Base-by-base conservation (phyloP, 1,140 invertebrate species). In the Dendrolimus kikuchii region DNA sequence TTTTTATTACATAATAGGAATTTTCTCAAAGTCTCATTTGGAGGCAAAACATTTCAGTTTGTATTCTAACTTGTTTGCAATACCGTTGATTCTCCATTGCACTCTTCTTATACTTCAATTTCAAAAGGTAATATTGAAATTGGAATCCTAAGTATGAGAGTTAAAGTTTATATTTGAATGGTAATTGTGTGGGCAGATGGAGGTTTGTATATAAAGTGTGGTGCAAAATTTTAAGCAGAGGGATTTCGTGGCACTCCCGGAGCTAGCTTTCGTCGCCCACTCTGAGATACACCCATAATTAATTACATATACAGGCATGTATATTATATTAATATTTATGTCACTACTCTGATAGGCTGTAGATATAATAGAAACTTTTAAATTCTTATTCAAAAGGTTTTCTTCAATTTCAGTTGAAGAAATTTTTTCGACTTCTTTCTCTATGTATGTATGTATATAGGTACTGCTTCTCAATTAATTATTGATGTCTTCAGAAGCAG, bases 1-100 rank as follows among this genome's bases (percentile, higher is more conserved):
- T 84, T 84, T 84, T 84, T 81, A 84, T 86, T 86, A 86, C 81
- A 86, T 86, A 84, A 81, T 79, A 74, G 74, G 77, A 72, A 71
- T 82, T 81, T 86, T 81, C 82, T 86, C 81, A 68, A 75, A 79
- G 73, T 72, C 77, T 77, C 71, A 80, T 79, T 73, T 68, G 41
- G 37, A 39, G 50, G 7, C 7, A 43, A 23, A 7, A 49, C n/a
- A 9, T 40, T 41, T 5, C 6, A 71, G 71, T 71, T 56, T 7
- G 37, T 38, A 39, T 66, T 60, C 69, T 66, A 53, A 37, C 38
- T 0, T 5, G 6, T 5, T 59, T 40, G 44, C 41, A 55, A 65
- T 77, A 81, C 7, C 48, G 62, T 58, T 59, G 47, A 62, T 47
- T 68, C 66, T 78, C 46, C 49, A 45, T 51, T 52, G 49, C 43